Conservation (phyloP, 2,888 invertebrate genomes). For the Nephrotoma guestfalica region DNA sequence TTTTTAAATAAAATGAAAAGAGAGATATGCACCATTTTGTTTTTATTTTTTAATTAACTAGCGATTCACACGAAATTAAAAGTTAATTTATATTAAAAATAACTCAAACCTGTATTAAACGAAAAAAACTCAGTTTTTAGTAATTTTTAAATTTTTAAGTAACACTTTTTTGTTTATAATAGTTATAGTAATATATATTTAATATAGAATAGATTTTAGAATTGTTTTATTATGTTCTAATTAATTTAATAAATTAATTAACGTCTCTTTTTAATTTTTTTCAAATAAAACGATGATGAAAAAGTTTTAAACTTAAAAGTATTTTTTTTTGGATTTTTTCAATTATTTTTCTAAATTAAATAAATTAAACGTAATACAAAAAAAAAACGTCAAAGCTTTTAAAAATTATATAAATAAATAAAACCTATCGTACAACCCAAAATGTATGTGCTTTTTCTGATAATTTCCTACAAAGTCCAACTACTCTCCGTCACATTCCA, state of each 20-base stretch:
- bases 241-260: not conserved
- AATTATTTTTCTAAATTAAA: not conserved
- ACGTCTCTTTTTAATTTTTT: not conserved
- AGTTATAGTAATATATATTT: not conserved
- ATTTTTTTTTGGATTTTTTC: not conserved
- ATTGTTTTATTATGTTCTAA: not conserved
- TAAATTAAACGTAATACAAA: not conserved
- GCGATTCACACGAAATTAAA: not conserved
- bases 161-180: not conserved
- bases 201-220: not conserved
- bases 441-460: slow-evolving; percentile 79
- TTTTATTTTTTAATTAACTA: not conserved
- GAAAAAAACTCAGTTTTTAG: not conserved
- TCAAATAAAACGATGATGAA: not conserved
- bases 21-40: slow-evolving; percentile 2
- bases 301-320: not conserved
- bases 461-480: slow-evolving; percentile 80
- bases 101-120: not conserved
- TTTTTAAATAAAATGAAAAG: not conserved
- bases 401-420: not conserved
- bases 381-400: not conserved
- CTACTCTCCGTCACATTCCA: slow-evolving; percentile 89
- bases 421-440: slow-evolving; percentile 65
- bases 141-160: not conserved
- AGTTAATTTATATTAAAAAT: not conserved